Base-by-base conservation (phyloP, 2,888 invertebrate genomes). In the Euzophera pinguis region DNA sequence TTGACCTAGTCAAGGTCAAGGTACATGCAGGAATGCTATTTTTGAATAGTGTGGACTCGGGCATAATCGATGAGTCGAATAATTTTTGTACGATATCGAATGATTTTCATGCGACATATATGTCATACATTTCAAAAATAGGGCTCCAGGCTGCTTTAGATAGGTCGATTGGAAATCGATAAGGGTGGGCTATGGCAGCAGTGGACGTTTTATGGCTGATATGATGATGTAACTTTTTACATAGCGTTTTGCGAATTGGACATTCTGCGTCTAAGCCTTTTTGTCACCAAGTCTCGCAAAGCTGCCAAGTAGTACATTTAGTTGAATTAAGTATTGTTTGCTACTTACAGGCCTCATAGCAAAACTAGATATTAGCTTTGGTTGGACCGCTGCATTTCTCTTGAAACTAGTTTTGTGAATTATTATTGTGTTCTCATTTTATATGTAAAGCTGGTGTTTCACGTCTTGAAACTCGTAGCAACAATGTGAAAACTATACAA, bases 401-500 rank as follows among this genome's bases (percentile, higher is more conserved):
- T 85, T 81, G 76, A 75, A 80, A 69, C 76, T 88, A 85, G 81
- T 78, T 75, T 79, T 83, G 81, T 84, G 80, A 78, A 79, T 77
- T 69, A 79, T 77, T 69, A 75, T 81, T 87, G 87, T 88, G 87
- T 90, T 89, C 84, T 84, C 85, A 84, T 86, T 87, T 87, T 86
- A 78, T 86, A 86, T 82, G 79, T 84, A 79, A 81, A 73, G 84
- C 84, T 81, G 77, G 75, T 79, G 87, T 85, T 88, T 84, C 85
- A 73, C 66, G 64, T 75, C 71, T 74, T 81, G 88, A 74, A 83
- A 87, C 82, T 73, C 75, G 75, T 82, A 81, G 87, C 84, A 76
- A 83, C 80, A 81, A 86, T 90, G 89, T 90, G 90, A 88, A 90
- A 88, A 89, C 80, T 85, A 84, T 85, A 85, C 83, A 84, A 84